phyloP scores from a whole-genome alignment of 1,140 invertebrate genomes.

The Bombus vancouverensis region DNA sequence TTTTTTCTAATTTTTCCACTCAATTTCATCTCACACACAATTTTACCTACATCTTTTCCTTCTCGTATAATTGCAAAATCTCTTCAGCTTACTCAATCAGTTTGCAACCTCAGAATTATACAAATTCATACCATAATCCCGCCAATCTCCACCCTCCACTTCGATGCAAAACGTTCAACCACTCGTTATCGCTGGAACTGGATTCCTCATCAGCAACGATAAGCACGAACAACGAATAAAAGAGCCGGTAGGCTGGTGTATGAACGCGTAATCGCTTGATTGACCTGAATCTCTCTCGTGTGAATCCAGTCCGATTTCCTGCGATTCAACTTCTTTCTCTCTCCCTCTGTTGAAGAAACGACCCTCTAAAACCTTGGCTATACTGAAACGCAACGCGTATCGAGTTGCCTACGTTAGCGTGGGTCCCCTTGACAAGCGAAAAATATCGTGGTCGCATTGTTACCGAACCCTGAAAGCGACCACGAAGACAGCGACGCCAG shows the following conservation, averaged over 20 bases:
- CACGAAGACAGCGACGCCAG: conserved; percentile 55
- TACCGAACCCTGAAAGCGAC: conserved; percentile 60
- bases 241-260: not conserved
- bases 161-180: not conserved
- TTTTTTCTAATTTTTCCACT: too few relatives aligned
- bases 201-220: not conserved
- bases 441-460: conserved; percentile 58
- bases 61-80: not conserved
- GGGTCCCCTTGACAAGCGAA: conserved; percentile 1
- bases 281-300: conserved; percentile 4
- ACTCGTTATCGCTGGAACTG: not conserved
- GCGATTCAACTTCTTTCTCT: not conserved
- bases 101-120: not conserved
- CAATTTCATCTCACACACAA: too few relatives aligned
- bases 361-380: not conserved
- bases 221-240: not conserved
- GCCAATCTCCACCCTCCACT: not conserved
- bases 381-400: conserved; percentile 25
- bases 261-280: conserved; percentile 7
- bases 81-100: not conserved
- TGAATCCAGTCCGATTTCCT: conserved; percentile 5
- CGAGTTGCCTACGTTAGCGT: conserved; percentile 37
- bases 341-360: not conserved
- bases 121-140: not conserved
- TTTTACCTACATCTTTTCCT: too few relatives aligned